Evolutionary conservation across 2,888 invertebrate species (phyloP), one percentile per base, ranked within the genome.

Genomic region (Volucella inflata): DNA sequence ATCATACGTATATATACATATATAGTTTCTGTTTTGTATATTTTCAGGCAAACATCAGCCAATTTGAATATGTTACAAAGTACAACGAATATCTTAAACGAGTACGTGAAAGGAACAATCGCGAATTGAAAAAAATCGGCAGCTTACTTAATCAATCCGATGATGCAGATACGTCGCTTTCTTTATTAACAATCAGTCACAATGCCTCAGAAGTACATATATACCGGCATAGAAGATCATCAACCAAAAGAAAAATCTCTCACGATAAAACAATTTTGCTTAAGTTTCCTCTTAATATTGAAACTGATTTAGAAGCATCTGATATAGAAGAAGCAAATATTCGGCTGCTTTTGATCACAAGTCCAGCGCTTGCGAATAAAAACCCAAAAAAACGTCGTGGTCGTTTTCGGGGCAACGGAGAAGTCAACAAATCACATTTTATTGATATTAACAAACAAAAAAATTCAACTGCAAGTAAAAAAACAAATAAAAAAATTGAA

Each of bases 1-100:
- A 6, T 6, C 30, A 6, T 6, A 30, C 4, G 6, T 30, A 30
- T 6, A 30, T 6, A 30, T 30, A 51, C 50, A 9, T 6, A 2
- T 2, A 30, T n/a, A n/a, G n/a, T 11, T 30, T 46, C 36, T 48
- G n/a, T 57, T 38, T 65, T 17, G n/a, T 46, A 40, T 40, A 2
- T 42, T 57, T 50, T 10, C 93, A 95, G 95, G 94, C 94, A 88
- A 95, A 95, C 92, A 93, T 95, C 88, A 95, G 95, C 89, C 94
- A 94, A 90, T 91, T 93, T 87, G 95, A 95, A 90, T 95, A 94
- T 91, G 93, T 93, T 74, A 93, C 93, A 87, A 94, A 94, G 92
- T 94, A 94, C 92, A 91, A 92, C 87, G 93, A 93, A 90, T 95
- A 95, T 91, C 92, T 95, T 89, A 89, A 90, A 55, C 91, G 92